Base-by-base conservation (phyloP, 1,140 invertebrate genomes). In the Temnothorax longispinosus region DNA sequence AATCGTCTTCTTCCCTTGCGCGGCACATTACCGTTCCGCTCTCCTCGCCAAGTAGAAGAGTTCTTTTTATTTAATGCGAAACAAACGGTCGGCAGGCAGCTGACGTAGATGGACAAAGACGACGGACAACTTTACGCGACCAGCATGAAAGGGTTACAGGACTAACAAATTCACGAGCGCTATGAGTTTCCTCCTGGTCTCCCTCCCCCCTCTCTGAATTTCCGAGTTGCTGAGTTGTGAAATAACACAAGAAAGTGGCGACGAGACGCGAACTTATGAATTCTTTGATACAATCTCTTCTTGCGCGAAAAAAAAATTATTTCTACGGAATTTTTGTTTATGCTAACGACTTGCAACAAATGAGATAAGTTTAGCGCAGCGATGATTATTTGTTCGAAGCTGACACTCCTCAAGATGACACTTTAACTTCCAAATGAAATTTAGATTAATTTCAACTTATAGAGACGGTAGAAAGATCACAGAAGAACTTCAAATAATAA, bases 21-120 rank as follows among this genome's bases (percentile, higher is more conserved):
- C 65, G 85, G 56, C 91, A 84, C 85, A 88, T 87, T 76, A 86
- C 80, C 87, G 77, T 92, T 87, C 90, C 80, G 32, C 76, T 85
- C 76, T 86, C 32, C 32, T 67, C 88, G 80, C 86, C 86, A 87
- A 87, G 87, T 65, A 88, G 88, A 89, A 47, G 80, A 74, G 69
- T 80, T 74, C 88, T 90, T 90, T 85, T 89, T 90, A 90, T 90
- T 90, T 90, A 90, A 84, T 54, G 50, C 65, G 60, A 89, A 76
- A 92, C 92, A 92, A 92, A 92, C 91, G 92, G 87, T 52, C 67
- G 81, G 75, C 64, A 85, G 90, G 92, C 91, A 90, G 88, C 72
- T 91, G 88, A 91, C 80, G 87, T 91, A 78, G 88, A 90, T 85
- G 91, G 85, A 91, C 90, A 91, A 91, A 91, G 90, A 87, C 90